These are phyloP conservation scores for Antheraea yamamai DNA, from an alignment of 2,888 invertebrate genomes.

Conservation along the genomic window DNA sequence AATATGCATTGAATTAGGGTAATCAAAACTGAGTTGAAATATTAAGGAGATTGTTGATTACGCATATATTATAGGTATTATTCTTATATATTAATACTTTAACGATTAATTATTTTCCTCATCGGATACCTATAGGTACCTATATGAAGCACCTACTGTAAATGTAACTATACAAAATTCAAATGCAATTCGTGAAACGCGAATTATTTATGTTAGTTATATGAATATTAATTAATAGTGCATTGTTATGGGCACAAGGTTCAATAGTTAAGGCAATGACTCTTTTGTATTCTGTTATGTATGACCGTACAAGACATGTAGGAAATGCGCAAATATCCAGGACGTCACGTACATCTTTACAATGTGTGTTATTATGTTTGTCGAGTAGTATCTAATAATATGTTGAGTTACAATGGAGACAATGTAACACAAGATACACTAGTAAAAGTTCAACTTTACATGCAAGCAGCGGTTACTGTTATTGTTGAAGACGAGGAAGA, in stretches of 20 bases:
- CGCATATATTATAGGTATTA: neutral
- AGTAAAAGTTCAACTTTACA: neutral
- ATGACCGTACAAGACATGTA: slow-evolving; percentile 41
- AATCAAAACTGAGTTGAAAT: neutral
- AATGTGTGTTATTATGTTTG: slow-evolving; percentile 15
- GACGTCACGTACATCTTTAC: slow-evolving; percentile 19
- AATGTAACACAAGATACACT: neutral
- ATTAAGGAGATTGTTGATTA: neutral
- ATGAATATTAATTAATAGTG: slow-evolving; percentile 65
- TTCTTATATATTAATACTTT: slow-evolving; percentile 23
- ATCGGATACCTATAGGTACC: slow-evolving; percentile 48
- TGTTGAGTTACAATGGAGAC: neutral
- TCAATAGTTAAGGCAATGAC: slow-evolving; percentile 47
- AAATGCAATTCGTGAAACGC: slow-evolving; percentile 66
- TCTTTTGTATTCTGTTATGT: slow-evolving; percentile 58
- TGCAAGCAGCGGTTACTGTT: neutral
- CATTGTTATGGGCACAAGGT: slow-evolving; percentile 43
- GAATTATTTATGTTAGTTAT: slow-evolving; percentile 56
- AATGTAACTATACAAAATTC: slow-evolving; percentile 58
- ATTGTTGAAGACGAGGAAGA: neutral
- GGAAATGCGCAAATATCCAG: slow-evolving; percentile 44
- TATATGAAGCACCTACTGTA: slow-evolving; percentile 60
- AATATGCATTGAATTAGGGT: too few species aligned
- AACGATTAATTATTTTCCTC: slow-evolving; percentile 62
- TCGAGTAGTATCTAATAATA: neutral